Percentiles rank a stretch among this genome's conserved stretches.
Conservation (phyloP, 2,797 vertebrate genomes). For the Champsocephalus esox region DNA sequence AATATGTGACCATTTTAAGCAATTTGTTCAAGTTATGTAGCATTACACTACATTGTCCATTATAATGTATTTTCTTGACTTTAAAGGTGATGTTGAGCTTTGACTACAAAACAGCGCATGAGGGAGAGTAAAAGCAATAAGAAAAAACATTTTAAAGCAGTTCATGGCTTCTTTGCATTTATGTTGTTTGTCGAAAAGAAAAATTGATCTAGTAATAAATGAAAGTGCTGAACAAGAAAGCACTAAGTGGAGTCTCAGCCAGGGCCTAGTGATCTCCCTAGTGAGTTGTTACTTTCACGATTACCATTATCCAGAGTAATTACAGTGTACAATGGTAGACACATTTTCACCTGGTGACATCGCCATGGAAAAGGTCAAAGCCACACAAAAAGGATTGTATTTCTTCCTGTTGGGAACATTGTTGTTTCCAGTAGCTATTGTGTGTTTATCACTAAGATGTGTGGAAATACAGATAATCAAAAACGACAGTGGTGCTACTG, state of each 20-base stretch:
- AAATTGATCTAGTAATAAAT: constrained; percentile 20
- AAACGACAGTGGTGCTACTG: constrained; percentile 20
- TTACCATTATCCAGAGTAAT: constrained; percentile 43
- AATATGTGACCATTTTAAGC: constrained; percentile 8
- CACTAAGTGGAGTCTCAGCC: constrained; percentile 16
- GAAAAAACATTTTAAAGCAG: constrained; percentile 9
- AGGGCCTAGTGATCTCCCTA: constrained; percentile 18
- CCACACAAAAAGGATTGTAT: constrained; percentile 22
- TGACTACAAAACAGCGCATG: neutral
- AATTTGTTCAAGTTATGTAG: constrained; percentile 3
- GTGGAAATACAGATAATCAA: constrained; percentile 14
- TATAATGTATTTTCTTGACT: neutral
- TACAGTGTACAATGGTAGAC: constrained; percentile 31
- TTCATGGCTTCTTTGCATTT: constrained; percentile 1
- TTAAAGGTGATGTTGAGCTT: neutral
- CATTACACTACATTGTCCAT: neutral
- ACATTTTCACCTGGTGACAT: constrained; percentile 45
- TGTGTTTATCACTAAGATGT: constrained; percentile 3
- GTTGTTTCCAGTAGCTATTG: constrained; percentile 9
- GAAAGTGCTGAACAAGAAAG: constrained; percentile 20
- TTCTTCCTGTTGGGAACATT: constrained; percentile 17
- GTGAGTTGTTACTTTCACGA: constrained; percentile 41
- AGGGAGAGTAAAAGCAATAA: neutral
- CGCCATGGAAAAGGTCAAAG: constrained; percentile 32
- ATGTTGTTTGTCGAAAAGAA: constrained; percentile 14